A percentile compares a stretch with the other conserved stretches of the same genome.
These are phyloP conservation scores for Toxostoma redivivum DNA, from an alignment of 2,113 vertebrate species.

Conservation along the genomic window DNA sequence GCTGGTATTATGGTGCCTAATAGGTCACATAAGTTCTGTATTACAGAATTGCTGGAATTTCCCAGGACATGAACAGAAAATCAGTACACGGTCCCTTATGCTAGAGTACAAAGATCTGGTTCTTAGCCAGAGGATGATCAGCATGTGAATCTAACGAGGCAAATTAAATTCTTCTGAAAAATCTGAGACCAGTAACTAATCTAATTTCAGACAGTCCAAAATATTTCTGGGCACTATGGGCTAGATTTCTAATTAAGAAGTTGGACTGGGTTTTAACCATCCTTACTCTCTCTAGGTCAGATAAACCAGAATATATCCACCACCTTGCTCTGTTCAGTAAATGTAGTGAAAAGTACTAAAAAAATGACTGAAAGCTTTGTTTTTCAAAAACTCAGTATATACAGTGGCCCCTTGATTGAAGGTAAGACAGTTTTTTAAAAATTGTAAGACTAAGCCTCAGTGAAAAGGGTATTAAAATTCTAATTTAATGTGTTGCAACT, in stretches of 20 bases:
- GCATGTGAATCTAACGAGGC: neutral
- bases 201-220: neutral
- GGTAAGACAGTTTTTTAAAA: neutral
- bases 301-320: neutral
- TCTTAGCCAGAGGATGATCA: neutral
- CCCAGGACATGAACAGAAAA: neutral
- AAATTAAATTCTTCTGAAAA: neutral
- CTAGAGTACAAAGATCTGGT: neutral
- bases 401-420: neutral
- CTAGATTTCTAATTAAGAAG: neutral
- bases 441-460: neutral
- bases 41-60: neutral
- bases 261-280: neutral
- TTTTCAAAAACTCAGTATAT: neutral
- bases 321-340: neutral
- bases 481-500: neutral
- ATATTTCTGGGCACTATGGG: neutral
- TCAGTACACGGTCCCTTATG: neutral
- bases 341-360: neutral
- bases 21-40: neutral
- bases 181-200: neutral
- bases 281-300: neutral
- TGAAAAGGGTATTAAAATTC: neutral
- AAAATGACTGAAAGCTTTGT: neutral
- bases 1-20: neutral